Percentiles rank a stretch among this genome's conserved stretches.
Evolutionary conservation across 1,140 invertebrate genomes (phyloP).

Genomic region (Hycleus phaleratus): DNA sequence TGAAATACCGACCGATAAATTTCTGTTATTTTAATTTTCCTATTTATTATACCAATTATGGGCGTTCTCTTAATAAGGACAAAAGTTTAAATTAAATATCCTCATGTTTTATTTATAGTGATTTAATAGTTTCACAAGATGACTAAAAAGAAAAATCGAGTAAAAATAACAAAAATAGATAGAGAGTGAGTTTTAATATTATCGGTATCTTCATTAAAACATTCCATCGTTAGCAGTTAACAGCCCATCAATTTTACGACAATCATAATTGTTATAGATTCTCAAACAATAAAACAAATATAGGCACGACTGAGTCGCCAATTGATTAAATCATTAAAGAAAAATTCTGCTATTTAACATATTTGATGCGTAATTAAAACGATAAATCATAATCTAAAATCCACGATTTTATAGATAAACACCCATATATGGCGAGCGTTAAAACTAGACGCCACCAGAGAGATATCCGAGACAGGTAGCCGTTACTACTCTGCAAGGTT

Average conservation of each 20-base stretch:
- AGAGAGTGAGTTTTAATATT: background rate
- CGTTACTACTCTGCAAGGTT: conserved; percentile 11
- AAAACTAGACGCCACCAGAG: conserved; percentile 5
- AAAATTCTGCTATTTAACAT: background rate
- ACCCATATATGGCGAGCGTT: conserved; percentile 9
- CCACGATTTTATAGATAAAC: conserved; percentile 6
- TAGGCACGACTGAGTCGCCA: background rate
- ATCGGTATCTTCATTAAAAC: conserved; percentile 9
- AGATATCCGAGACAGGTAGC: conserved; percentile 9
- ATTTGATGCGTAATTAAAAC: no score
- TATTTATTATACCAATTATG: conserved; percentile 27
- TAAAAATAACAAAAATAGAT: no score
- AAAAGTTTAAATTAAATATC: conserved; percentile 16
- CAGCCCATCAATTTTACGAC: conserved; percentile 1
- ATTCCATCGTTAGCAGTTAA: conserved; percentile 4
- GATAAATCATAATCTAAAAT: no score
- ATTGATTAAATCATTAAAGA: background rate
- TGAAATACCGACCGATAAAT: conserved; percentile 25
- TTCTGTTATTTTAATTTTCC: conserved; percentile 27
- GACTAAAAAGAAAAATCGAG: background rate
- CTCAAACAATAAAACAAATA: background rate
- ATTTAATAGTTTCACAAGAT: conserved; percentile 15
- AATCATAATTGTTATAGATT: background rate
- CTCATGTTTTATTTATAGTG: conserved; percentile 24
- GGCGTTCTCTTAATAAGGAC: conserved; percentile 17